Conservation (phyloP, 2,888 invertebrate species). For the Chymomyza procnemis region DNA sequence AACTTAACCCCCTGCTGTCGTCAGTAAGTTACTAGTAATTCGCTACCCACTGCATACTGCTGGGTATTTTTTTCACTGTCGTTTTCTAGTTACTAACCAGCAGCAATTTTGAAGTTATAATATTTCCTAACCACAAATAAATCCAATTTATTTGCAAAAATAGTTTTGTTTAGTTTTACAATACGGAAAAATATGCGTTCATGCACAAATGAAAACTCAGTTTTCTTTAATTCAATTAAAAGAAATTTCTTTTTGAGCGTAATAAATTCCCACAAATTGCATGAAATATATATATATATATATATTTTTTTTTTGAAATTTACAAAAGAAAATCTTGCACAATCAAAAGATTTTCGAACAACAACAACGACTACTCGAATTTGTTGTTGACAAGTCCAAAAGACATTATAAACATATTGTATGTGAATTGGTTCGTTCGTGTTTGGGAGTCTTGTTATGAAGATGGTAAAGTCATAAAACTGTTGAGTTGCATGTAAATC, state of each 20-base stretch:
- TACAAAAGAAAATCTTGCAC: not conserved
- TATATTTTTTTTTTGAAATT: not conserved
- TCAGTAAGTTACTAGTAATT: too few species aligned
- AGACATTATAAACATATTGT: not conserved
- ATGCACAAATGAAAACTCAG: conserved; percentile 6
- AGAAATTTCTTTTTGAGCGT: not conserved
- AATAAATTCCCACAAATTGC: not conserved
- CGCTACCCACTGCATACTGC: too few species aligned
- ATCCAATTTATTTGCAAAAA: too few species aligned
- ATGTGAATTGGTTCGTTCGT: conserved; percentile 2
- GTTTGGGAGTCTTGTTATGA: conserved; percentile 47
- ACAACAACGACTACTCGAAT: not conserved
- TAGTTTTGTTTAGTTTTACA: too few species aligned
- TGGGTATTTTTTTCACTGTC: too few species aligned
- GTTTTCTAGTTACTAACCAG: too few species aligned
- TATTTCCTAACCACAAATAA: too few species aligned
- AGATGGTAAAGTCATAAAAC: conserved; percentile 73
- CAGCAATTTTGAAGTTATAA: too few species aligned
- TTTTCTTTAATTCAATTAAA: not conserved
- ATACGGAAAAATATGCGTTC: too few species aligned
- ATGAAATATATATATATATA: not conserved
- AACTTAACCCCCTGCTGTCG: too few species aligned
- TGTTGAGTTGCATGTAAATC: conserved; percentile 74
- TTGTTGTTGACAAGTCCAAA: not conserved
- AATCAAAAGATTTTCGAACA: not conserved